phyloP scores from a whole-genome alignment of 2,797 vertebrate species.

The Remorina albescens region DNA sequence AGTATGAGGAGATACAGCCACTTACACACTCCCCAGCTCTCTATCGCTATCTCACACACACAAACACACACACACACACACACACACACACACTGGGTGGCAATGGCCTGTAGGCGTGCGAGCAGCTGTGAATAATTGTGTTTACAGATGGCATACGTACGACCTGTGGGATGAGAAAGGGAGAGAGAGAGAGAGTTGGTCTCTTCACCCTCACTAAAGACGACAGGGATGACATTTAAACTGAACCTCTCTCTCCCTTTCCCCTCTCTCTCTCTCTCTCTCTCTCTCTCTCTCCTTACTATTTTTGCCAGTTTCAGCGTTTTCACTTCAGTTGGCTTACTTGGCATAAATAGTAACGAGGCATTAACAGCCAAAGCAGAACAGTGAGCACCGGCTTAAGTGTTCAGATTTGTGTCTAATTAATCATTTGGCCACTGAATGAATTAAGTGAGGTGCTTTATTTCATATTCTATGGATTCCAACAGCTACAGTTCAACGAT shows the following conservation, averaged over 20 bases:
- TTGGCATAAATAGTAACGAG: constrained; percentile 65
- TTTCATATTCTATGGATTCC: constrained; percentile 34
- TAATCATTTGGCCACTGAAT: constrained; percentile 56
- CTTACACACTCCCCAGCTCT: constrained; percentile 56
- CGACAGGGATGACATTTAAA: constrained; percentile 57
- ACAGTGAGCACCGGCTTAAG: constrained; percentile 50
- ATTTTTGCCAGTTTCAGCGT: constrained; percentile 37
- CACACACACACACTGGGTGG: constrained; percentile 55
- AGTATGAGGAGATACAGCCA: constrained; percentile 55
- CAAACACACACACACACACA: constrained; percentile 30
- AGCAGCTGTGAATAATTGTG: constrained; percentile 80
- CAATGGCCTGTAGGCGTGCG: constrained; percentile 63
- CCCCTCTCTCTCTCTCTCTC: background rate
- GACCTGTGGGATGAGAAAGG: constrained; percentile 67
- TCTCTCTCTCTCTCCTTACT: constrained; percentile 4
- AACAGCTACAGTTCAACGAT: constrained; percentile 26
- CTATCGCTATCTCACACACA: constrained; percentile 29
- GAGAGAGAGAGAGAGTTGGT: constrained; percentile 14
- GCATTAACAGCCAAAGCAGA: constrained; percentile 49
- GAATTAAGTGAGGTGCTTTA: constrained; percentile 42
- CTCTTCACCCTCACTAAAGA: constrained; percentile 30
- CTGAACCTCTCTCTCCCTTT: constrained; percentile 14
- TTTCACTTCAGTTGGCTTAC: constrained; percentile 54
- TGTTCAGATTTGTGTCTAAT: constrained; percentile 53
- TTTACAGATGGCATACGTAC: constrained; percentile 80